Evolutionary conservation across 2,888 invertebrate species (phyloP).

Genomic region (Agriopis leucophaearia): DNA sequence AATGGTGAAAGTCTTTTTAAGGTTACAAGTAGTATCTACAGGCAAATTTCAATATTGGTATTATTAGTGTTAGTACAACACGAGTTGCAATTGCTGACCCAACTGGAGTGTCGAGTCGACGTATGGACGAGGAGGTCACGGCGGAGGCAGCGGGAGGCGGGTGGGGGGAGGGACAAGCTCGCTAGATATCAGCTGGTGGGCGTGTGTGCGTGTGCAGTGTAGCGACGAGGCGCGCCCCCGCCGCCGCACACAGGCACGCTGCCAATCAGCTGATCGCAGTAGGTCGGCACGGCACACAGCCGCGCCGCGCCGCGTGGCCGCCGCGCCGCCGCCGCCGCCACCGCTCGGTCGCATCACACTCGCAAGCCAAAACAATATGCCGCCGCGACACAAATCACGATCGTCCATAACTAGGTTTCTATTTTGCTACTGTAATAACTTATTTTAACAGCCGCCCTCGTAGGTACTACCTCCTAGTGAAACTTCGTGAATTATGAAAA

Average conservation of each 20-base stretch:
- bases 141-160: slow-evolving; percentile 7
- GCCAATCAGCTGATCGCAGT: slow-evolving; percentile 82
- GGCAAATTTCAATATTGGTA: too few relatives aligned
- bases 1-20: neutral
- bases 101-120: slow-evolving; percentile 27
- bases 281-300: slow-evolving; percentile 53
- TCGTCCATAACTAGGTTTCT: slow-evolving; percentile 23
- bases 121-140: slow-evolving; percentile 3
- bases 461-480: slow-evolving; percentile 22
- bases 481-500: slow-evolving; percentile 18
- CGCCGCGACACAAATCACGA: neutral
- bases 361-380: slow-evolving; percentile 38
- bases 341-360: slow-evolving; percentile 36
- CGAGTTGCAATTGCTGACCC: slow-evolving; percentile 34
- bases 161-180: slow-evolving; percentile 12
- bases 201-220: slow-evolving; percentile 50
- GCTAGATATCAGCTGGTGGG: slow-evolving; percentile 61
- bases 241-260: slow-evolving; percentile 46
- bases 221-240: slow-evolving; percentile 55
- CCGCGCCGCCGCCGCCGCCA: slow-evolving; percentile 36
- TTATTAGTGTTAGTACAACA: neutral
- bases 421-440: slow-evolving; percentile 9
- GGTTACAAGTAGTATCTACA: too few relatives aligned
- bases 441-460: slow-evolving; percentile 5
- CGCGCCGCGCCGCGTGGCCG: slow-evolving; percentile 42